These are phyloP conservation scores for Motacilla tschutschensis DNA, from an alignment of 2,113 vertebrate species.

Conservation along the genomic window DNA sequence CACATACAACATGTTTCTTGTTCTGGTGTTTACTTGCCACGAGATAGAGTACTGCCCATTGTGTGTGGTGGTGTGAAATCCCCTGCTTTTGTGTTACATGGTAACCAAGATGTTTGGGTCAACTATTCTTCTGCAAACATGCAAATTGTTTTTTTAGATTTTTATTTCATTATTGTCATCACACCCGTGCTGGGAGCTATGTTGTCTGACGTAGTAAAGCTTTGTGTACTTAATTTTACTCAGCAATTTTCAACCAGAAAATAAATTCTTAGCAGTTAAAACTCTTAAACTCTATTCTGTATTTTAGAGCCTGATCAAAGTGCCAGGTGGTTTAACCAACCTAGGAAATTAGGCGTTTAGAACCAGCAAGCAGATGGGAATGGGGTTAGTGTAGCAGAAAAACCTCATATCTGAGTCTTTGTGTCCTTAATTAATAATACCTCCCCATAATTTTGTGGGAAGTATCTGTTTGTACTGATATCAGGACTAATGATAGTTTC, in stretches of 20 bases:
- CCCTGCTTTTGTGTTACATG: neutral
- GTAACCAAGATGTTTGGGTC: neutral
- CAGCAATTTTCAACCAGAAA: neutral
- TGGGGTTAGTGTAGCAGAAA: neutral
- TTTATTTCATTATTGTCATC: neutral
- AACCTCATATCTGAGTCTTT: neutral
- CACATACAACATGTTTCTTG: neutral
- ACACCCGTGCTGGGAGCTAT: neutral
- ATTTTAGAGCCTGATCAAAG: neutral
- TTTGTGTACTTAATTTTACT: neutral
- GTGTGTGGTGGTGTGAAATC: neutral
- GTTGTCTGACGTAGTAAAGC: neutral
- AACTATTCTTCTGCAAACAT: neutral
- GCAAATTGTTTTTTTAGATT: neutral
- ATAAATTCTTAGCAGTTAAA: neutral
- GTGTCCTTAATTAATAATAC: neutral
- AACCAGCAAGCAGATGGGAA: neutral
- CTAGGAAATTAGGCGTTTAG: neutral
- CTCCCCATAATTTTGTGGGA: neutral
- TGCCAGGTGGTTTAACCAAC: neutral
- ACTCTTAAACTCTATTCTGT: neutral
- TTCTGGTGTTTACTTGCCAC: neutral
- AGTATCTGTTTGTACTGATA: neutral
- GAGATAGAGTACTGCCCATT: rapidly evolving
- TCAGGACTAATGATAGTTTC: neutral